A percentile compares a stretch with the other conserved stretches of the same genome.
Conservation (phyloP, 2,113 vertebrate species). For the Scolopax mira region DNA sequence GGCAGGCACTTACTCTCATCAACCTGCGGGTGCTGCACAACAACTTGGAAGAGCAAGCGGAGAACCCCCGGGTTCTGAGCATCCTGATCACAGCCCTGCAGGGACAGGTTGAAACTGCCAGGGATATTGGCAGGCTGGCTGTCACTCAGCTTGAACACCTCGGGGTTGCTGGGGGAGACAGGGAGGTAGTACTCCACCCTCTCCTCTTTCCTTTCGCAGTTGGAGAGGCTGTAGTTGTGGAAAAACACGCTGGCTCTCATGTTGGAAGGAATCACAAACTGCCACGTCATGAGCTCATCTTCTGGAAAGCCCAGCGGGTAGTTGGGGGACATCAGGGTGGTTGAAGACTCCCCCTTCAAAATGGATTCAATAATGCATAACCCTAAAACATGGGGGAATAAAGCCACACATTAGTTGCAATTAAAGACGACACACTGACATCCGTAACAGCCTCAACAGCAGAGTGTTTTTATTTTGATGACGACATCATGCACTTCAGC, state of each 20-base stretch:
- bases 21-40: slow-evolving; percentile 66
- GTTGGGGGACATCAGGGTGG: slow-evolving; percentile 82
- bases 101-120: slow-evolving; percentile 84
- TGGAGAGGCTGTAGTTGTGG: slow-evolving; percentile 73
- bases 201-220: slow-evolving; percentile 78
- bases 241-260: slow-evolving; percentile 84
- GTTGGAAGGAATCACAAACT: slow-evolving; percentile 79
- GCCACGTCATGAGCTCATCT: slow-evolving; percentile 83
- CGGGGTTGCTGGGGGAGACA: slow-evolving; percentile 27
- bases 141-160: slow-evolving; percentile 68
- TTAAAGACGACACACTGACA: not conserved
- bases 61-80: slow-evolving; percentile 68
- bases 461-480: not conserved
- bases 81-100: slow-evolving; percentile 86
- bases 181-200: slow-evolving; percentile 78
- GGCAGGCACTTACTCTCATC: slow-evolving; percentile 71
- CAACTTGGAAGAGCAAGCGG: slow-evolving; percentile 77
- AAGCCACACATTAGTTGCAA: not conserved
- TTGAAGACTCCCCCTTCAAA: slow-evolving; percentile 75
- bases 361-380: slow-evolving; percentile 80
- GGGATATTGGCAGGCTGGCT: slow-evolving; percentile 80
- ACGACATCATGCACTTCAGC: not conserved
- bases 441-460: not conserved
- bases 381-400: slow-evolving; percentile 19
- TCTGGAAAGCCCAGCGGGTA: slow-evolving; percentile 79